These are phyloP conservation scores for Malurus alboscapulatus DNA, from an alignment of 2,113 vertebrate species.

Conservation along the genomic window DNA sequence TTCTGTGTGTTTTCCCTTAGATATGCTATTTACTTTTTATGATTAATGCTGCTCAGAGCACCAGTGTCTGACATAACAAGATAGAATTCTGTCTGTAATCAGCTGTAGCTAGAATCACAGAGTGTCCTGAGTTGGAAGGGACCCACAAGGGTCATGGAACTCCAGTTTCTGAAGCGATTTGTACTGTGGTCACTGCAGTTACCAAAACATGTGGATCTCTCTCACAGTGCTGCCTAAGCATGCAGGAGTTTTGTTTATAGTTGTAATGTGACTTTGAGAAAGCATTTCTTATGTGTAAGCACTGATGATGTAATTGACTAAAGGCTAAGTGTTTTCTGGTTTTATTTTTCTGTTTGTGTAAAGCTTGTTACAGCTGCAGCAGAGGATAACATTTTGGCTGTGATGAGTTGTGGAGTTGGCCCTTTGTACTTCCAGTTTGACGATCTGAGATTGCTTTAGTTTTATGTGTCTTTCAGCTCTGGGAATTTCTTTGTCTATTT, in stretches of 20 bases:
- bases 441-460: not conserved
- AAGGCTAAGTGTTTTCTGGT: not conserved
- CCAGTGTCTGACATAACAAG: not conserved
- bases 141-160: not conserved
- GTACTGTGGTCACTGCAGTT: not conserved
- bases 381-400: not conserved
- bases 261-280: not conserved
- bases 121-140: not conserved
- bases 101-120: not conserved
- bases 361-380: not conserved
- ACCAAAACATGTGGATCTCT: not conserved
- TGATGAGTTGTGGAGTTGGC: not conserved
- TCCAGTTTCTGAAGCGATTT: not conserved
- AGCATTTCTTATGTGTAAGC: not conserved
- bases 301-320: not conserved
- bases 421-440: not conserved
- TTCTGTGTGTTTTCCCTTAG: slow-evolving; percentile 12
- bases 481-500: not conserved
- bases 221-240: not conserved
- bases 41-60: not conserved
- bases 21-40: not conserved
- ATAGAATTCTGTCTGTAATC: not conserved
- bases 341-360: not conserved
- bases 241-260: not conserved
- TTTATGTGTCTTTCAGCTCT: not conserved